Conservation (phyloP, 2,888 invertebrate genomes). For the Plagodis dolabraria region DNA sequence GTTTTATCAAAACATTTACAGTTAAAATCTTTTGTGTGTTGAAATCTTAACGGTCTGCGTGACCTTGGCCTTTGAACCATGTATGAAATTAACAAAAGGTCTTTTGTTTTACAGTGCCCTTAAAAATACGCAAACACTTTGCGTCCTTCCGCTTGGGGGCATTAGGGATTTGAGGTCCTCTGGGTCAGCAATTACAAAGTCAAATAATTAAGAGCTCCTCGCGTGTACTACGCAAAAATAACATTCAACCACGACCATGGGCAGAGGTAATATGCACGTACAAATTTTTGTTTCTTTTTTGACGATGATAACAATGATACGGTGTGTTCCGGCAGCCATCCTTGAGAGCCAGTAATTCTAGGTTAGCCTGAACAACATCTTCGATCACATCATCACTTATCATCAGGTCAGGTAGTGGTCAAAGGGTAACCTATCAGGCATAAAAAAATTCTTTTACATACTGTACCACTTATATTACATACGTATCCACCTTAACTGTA, state of each 20-base stretch:
- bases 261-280: background rate
- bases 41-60: conserved; percentile 8
- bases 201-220: conserved; percentile 38
- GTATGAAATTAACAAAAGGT: conserved; percentile 29
- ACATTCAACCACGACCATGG: conserved; percentile 2
- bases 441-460: too few relatives aligned
- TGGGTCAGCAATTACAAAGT: conserved; percentile 37
- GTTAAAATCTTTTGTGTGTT: conserved; percentile 13
- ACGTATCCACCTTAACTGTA: too few relatives aligned
- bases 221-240: conserved; percentile 27
- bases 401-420: too few relatives aligned
- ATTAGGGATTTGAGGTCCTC: conserved; percentile 30
- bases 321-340: too few relatives aligned
- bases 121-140: conserved; percentile 36
- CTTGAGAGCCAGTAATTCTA: too few relatives aligned
- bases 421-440: too few relatives aligned
- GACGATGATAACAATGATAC: too few relatives aligned
- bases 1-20: background rate
- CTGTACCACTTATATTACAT: too few relatives aligned
- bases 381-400: too few relatives aligned
- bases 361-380: too few relatives aligned
- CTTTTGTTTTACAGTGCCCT: conserved; percentile 26
- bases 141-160: conserved; percentile 30
- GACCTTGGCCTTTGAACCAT: conserved; percentile 16
- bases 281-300: too few relatives aligned